Conservation (phyloP, 2,113 vertebrate species). For the Alces alces region DNA sequence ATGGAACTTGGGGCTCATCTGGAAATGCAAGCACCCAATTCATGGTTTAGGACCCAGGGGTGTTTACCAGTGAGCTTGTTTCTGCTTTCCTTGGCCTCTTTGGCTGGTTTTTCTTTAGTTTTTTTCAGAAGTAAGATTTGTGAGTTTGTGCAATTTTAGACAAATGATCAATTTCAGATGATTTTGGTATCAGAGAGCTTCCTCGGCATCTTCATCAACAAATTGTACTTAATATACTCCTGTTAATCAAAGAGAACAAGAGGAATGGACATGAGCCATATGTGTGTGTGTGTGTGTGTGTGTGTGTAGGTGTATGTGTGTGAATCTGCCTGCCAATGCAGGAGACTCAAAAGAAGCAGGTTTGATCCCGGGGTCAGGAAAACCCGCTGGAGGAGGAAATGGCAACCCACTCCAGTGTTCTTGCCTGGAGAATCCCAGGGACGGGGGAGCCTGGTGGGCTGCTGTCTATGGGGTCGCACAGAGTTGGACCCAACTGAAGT, state of each 20-base stretch:
- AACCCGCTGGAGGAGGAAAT: neutral
- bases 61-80: neutral
- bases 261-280: neutral
- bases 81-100: neutral
- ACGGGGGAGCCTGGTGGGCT: neutral
- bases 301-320: neutral
- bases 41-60: neutral
- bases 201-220: neutral
- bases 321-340: neutral
- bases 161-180: neutral
- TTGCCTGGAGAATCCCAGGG: neutral
- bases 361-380: neutral
- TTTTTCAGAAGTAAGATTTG: neutral
- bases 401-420: neutral
- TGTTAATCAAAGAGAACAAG: neutral
- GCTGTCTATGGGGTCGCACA: neutral
- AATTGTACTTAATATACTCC: neutral
- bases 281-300: neutral
- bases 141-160: neutral
- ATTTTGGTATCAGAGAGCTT: neutral
- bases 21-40: neutral
- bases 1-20: too few relatives aligned
- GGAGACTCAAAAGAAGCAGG: neutral
- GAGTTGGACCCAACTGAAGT: neutral
- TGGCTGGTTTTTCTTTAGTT: neutral